Evolutionary conservation across 53 echinoderm and acorn worm genomes (phyloP), one percentile per base, ranked within the genome.

Genomic region (Actinopyga echinites): DNA sequence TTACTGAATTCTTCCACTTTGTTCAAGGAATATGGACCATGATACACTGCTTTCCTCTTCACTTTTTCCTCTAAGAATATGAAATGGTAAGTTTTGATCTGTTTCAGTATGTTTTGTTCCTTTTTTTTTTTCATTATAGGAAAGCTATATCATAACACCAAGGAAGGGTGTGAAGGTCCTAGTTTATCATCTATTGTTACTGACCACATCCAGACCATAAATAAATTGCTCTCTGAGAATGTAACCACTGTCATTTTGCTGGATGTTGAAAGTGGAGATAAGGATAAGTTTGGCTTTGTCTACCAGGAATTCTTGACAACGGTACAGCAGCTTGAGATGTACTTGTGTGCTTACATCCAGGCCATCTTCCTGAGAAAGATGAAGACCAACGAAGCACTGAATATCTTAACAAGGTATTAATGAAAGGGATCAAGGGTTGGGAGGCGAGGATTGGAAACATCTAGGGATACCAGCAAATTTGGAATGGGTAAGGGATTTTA

Each of bases 381-480:
- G 94, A 95, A 99, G 83, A 99, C 99, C 0, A 92, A 99, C 30
- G 92, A 99, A 67, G 92, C 92, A 15, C 74, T 99, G 31, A 89
- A 92, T 49, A 69, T 95, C 26, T 85, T 94, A 3, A 99, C 92
- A 5, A 92, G 99, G 99, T 99, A 42, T n/a, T n/a, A n/a, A n/a
- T n/a, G n/a, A n/a, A n/a, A n/a, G n/a, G n/a, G n/a, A n/a, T n/a
- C n/a, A n/a, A n/a, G n/a, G n/a, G n/a, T n/a, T n/a, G n/a, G n/a
- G n/a, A n/a, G n/a, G n/a, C n/a, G n/a, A n/a, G n/a, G n/a, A n/a
- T n/a, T n/a, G n/a, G n/a, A n/a, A n/a, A n/a, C n/a, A n/a, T n/a
- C n/a, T n/a, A n/a, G n/a, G n/a, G n/a, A n/a, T n/a, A n/a, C n/a
- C n/a, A n/a, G n/a, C n/a, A n/a, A n/a, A 11, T 55, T 55, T 55